Conservation (phyloP, 92 coral and sea anemone species). For the Porites lobata region DNA sequence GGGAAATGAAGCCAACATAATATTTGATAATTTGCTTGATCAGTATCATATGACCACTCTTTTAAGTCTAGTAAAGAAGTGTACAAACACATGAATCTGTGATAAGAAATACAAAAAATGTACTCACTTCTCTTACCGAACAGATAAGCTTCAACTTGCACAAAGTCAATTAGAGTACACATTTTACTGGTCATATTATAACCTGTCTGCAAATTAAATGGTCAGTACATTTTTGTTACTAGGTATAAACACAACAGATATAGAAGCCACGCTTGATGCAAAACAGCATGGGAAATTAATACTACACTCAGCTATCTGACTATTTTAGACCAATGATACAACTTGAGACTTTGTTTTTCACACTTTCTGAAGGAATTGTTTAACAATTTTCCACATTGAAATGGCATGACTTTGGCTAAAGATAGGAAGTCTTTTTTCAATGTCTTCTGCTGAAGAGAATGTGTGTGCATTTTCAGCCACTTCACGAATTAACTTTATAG, state of each 20-base stretch:
- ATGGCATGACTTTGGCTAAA: constrained; percentile 62
- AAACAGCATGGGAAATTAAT: constrained; percentile 31
- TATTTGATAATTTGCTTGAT: background rate
- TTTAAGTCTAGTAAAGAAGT: background rate
- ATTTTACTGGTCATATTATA: background rate
- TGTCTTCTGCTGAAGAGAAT: constrained; percentile 35
- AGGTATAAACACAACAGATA: constrained; percentile 23
- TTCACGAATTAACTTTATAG: constrained; percentile 46
- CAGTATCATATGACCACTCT: constrained; percentile 10
- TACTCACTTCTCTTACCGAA: constrained; percentile 16
- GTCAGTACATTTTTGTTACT: constrained; percentile 26
- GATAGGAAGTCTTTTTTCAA: constrained; percentile 52
- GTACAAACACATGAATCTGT: constrained; percentile 29
- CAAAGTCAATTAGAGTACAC: constrained; percentile 5
- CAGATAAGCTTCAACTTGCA: constrained; percentile 4
- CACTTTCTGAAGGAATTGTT: constrained; percentile 45
- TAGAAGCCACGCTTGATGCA: constrained; percentile 15
- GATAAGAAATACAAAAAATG: constrained; percentile 27
- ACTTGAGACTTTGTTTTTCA: constrained; percentile 30
- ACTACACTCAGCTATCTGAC: constrained; percentile 20
- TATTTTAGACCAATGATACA: constrained; percentile 11
- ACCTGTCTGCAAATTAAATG: constrained; percentile 19
- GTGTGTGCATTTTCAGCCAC: constrained; percentile 58
- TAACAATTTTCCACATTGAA: constrained; percentile 46
- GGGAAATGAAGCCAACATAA: constrained; percentile 6